Evolutionary conservation across 1,140 invertebrate species (phyloP).

Genomic region (Danaus plexippus): DNA sequence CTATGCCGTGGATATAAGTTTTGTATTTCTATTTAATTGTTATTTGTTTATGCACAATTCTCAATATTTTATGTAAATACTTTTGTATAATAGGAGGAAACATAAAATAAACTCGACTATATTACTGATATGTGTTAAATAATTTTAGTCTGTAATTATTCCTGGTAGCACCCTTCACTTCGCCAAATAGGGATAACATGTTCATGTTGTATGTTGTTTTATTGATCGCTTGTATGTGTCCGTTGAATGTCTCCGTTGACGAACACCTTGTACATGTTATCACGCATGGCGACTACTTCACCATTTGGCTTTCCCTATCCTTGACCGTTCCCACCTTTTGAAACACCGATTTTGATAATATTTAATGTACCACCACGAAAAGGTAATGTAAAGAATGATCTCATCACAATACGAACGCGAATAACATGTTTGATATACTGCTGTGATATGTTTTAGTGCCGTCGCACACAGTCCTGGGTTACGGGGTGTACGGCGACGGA

Average conservation of each 20-base stretch:
- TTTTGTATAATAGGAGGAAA: conserved; percentile 72
- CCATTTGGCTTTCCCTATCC: conserved; percentile 42
- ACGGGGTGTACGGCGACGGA: conserved; percentile 61
- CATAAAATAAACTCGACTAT: conserved; percentile 73
- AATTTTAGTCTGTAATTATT: conserved; percentile 73
- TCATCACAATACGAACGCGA: not conserved
- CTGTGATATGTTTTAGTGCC: conserved; percentile 45
- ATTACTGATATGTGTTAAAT: conserved; percentile 72
- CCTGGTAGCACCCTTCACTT: conserved; percentile 73
- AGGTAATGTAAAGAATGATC: conserved; percentile 15
- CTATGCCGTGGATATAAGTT: conserved; percentile 63
- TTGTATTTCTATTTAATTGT: conserved; percentile 72
- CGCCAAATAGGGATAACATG: conserved; percentile 72
- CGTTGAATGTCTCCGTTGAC: conserved; percentile 9
- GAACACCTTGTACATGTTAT: conserved; percentile 63
- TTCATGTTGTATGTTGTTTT: conserved; percentile 39
- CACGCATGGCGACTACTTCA: conserved; percentile 36
- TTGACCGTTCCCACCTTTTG: conserved; percentile 27
- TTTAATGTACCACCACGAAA: conserved; percentile 1
- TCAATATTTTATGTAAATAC: conserved; percentile 74
- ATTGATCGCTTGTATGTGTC: conserved; percentile 19
- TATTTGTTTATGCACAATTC: conserved; percentile 74
- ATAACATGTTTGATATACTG: conserved; percentile 2
- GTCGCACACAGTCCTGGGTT: conserved; percentile 70
- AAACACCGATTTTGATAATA: conserved; percentile 6